Percentiles rank a stretch among this genome's conserved stretches.
These are phyloP conservation scores for Brachyrhaphis roseni DNA, from an alignment of 2,797 vertebrate genomes.

Conservation along the genomic window DNA sequence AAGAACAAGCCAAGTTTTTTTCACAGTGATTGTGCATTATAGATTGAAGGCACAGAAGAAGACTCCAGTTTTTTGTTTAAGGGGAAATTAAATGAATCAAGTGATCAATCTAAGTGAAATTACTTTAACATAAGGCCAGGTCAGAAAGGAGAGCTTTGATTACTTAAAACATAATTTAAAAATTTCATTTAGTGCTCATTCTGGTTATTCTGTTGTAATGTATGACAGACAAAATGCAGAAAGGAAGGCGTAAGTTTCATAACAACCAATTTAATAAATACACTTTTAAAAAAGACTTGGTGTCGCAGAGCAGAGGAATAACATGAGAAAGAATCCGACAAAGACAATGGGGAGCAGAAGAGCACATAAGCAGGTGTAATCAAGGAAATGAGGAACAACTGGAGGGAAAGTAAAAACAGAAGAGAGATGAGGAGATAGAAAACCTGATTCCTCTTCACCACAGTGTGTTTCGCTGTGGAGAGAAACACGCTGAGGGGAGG, in stretches of 20 bases:
- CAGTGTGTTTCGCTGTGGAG: too few relatives aligned
- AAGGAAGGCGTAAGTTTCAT: background rate
- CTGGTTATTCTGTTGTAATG: background rate
- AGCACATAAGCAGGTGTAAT: background rate
- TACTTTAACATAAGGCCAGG: background rate
- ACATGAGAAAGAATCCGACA: too few relatives aligned
- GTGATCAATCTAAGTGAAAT: background rate
- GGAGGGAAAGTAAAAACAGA: background rate
- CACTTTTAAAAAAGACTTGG: background rate
- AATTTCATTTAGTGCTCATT: background rate
- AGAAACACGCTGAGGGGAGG: background rate
- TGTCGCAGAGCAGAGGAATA: too few relatives aligned
- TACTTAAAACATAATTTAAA: background rate
- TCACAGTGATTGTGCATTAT: background rate
- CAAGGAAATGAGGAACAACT: background rate
- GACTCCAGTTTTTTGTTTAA: background rate
- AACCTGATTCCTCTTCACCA: background rate
- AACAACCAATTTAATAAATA: background rate
- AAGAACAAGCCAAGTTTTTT: background rate
- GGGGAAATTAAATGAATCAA: background rate
- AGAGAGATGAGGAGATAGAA: background rate
- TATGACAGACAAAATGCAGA: too few relatives aligned
- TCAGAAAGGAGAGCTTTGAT: background rate
- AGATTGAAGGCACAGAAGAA: background rate
- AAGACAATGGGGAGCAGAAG: too few relatives aligned